Percentiles rank a stretch among this genome's conserved stretches.
These are phyloP conservation scores for Stenurella melanura DNA, from an alignment of 2,888 invertebrate genomes.

Conservation along the genomic window DNA sequence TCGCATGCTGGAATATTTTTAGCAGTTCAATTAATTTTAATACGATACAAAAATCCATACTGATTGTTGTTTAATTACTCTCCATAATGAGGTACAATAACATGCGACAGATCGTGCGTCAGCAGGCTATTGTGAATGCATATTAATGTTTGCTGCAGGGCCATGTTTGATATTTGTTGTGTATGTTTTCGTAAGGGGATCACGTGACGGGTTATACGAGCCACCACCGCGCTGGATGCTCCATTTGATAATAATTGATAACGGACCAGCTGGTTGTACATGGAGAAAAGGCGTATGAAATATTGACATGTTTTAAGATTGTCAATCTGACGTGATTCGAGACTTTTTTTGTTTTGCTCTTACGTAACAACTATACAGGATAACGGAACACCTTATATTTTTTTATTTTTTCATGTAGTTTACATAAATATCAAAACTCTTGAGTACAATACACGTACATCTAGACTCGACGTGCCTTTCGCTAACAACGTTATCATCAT, in stretches of 20 bases:
- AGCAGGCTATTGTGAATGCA: not conserved
- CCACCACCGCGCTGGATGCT: not conserved
- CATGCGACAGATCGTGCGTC: slow-evolving; percentile 1
- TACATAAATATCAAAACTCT: no score
- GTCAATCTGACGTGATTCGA: no score
- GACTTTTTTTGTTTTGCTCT: no score
- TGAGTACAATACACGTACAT: no score
- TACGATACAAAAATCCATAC: slow-evolving; percentile 31
- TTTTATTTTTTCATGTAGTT: no score
- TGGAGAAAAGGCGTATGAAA: not conserved
- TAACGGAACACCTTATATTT: no score
- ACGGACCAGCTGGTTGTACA: not conserved
- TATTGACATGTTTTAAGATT: no score
- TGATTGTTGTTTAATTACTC: slow-evolving; percentile 23
- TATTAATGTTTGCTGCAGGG: not conserved
- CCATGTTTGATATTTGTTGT: not conserved
- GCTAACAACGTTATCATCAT: no score
- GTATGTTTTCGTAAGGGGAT: not conserved
- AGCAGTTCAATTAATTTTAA: slow-evolving; percentile 16
- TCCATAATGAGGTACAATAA: not conserved
- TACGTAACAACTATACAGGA: no score
- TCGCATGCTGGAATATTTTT: slow-evolving; percentile 27
- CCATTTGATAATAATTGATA: not conserved
- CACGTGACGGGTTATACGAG: not conserved
- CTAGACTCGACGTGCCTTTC: no score